Evolutionary conservation across 2,113 vertebrate species (phyloP).

Genomic region (Speoplatyrhinus poulsoni): DNA sequence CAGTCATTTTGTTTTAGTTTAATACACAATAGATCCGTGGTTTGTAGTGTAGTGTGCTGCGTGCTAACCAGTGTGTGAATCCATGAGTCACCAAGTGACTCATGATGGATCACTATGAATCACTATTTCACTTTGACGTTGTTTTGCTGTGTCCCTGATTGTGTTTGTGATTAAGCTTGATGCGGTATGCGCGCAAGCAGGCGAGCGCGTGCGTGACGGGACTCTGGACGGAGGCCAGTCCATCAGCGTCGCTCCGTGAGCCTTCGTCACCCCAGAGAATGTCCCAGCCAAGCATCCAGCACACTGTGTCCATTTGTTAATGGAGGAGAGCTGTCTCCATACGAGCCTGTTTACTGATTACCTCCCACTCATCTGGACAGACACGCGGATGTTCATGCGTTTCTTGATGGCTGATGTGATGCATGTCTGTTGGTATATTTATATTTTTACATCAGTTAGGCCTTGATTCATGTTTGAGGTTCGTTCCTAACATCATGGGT

Average conservation of each 20-base stretch:
- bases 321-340: not conserved
- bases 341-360: not conserved
- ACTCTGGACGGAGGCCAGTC: not conserved
- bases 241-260: not conserved
- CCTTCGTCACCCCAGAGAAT: not conserved
- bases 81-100: slow-evolving; percentile 14
- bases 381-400: not conserved
- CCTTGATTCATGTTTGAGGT: slow-evolving; percentile 12
- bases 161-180: not conserved
- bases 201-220: not conserved
- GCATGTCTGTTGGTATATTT: too few relatives aligned
- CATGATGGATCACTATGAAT: slow-evolving; percentile 4
- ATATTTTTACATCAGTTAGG: too few relatives aligned
- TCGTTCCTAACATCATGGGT: slow-evolving; percentile 17
- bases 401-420: not conserved
- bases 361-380: not conserved
- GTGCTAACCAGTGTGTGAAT: not conserved
- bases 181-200: not conserved
- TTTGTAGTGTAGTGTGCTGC: not conserved
- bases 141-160: not conserved
- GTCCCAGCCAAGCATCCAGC: not conserved
- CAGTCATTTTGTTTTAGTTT: not conserved
- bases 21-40: not conserved
- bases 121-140: not conserved
- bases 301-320: not conserved